Evolutionary conservation across 2,113 vertebrate species (phyloP).

Genomic region (Halichoerus grypus): DNA sequence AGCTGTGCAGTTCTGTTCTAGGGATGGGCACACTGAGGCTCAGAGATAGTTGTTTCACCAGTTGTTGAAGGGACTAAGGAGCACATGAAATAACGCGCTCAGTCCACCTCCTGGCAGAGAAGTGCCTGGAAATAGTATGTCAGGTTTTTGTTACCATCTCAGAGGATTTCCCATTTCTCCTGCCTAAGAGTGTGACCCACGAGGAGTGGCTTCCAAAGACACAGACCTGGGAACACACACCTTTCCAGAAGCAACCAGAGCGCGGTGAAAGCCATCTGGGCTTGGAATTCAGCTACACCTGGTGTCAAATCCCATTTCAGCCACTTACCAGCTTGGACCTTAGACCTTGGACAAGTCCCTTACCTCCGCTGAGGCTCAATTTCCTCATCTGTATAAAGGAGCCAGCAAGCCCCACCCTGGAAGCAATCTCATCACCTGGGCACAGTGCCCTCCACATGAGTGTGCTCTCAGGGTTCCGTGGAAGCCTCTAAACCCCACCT

Average conservation of each 20-base stretch:
- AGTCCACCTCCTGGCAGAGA: not conserved
- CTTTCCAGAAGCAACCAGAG: not conserved
- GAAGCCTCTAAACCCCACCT: not conserved
- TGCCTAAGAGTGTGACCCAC: not conserved
- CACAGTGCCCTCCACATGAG: not conserved
- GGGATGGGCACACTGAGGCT: no score
- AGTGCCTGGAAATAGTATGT: not conserved
- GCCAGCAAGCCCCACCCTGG: not conserved
- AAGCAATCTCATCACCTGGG: no score
- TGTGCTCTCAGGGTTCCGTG: rapidly evolving
- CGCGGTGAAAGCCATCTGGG: not conserved
- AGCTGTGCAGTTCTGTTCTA: not conserved
- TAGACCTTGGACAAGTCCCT: not conserved
- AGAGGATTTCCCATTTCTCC: not conserved
- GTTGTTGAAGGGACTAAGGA: not conserved
- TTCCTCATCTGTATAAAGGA: not conserved
- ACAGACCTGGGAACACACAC: not conserved
- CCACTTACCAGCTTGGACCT: not conserved
- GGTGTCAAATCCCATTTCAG: not conserved
- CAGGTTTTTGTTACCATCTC: not conserved
- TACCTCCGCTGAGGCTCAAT: not conserved
- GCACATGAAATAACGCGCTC: not conserved
- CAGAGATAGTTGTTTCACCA: not conserved
- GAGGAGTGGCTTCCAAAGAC: not conserved
- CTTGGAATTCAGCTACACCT: not conserved